phyloP scores from a whole-genome alignment of 92 coral and sea anemone species.

The Palythoa grandiflora region DNA sequence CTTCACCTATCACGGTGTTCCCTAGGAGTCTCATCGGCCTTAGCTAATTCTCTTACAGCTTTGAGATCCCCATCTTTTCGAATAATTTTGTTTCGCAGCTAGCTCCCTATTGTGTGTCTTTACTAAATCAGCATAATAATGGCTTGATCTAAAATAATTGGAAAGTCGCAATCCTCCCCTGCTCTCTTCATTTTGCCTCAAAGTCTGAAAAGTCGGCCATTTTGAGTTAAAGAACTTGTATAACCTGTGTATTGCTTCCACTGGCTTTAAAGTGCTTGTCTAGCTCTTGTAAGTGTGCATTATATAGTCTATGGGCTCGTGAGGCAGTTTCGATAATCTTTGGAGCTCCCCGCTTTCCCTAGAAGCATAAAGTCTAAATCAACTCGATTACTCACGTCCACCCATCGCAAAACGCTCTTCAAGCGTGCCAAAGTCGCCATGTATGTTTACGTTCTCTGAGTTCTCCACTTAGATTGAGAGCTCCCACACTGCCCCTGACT shows the following conservation, averaged over 20 bases:
- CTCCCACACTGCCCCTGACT: constrained; percentile 36
- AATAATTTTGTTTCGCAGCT: constrained; percentile 57
- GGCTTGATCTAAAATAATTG: no score
- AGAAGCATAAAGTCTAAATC: constrained; percentile 54
- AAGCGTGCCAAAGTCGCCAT: constrained; percentile 57
- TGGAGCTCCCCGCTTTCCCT: constrained; percentile 54
- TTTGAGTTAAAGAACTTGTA: constrained; percentile 53
- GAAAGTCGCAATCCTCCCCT: background rate
- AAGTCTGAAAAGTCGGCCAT: constrained; percentile 43
- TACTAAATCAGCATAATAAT: no score
- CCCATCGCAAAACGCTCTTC: constrained; percentile 51
- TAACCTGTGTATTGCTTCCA: constrained; percentile 43
- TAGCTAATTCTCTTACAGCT: background rate
- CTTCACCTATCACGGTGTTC: constrained; percentile 40
- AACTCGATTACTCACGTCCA: constrained; percentile 37
- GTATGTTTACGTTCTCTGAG: constrained; percentile 53
- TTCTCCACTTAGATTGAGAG: background rate
- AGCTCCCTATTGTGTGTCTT: constrained; percentile 44
- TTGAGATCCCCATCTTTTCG: constrained; percentile 57
- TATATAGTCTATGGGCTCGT: constrained; percentile 37
- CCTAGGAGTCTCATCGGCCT: background rate
- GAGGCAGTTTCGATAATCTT: constrained; percentile 47
- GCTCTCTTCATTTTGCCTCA: background rate
- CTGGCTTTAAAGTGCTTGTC: constrained; percentile 40
- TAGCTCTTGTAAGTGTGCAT: constrained; percentile 29